These are phyloP conservation scores for Corythoichthys haematopterus DNA, from an alignment of 2,113 vertebrate genomes.

Conservation along the genomic window DNA sequence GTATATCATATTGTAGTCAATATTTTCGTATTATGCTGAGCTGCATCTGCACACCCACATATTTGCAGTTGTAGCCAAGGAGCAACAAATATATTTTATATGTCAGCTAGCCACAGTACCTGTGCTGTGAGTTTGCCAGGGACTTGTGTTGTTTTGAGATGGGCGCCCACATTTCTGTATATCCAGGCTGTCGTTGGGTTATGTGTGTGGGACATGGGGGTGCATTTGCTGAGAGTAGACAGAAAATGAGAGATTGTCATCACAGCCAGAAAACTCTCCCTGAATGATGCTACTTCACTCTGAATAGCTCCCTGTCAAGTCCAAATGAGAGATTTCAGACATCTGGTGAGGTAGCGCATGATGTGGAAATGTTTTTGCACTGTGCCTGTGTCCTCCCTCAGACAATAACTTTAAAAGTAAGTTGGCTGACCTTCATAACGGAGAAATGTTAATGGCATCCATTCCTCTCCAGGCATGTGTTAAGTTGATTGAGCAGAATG, in stretches of 20 bases:
- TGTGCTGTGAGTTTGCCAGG: slow-evolving; percentile 52
- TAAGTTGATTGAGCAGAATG: slow-evolving; percentile 63
- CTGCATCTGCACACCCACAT: slow-evolving; percentile 4
- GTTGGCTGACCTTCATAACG: slow-evolving; percentile 69
- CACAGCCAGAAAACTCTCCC: slow-evolving; percentile 52
- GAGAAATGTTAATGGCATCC: slow-evolving; percentile 57
- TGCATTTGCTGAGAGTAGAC: slow-evolving; percentile 47
- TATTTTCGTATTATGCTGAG: background rate
- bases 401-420: slow-evolving; percentile 65
- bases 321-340: slow-evolving; percentile 71
- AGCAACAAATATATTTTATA: slow-evolving; percentile 25
- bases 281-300: slow-evolving; percentile 58
- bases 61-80: slow-evolving; percentile 14
- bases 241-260: slow-evolving; percentile 57
- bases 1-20: background rate
- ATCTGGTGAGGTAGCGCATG: slow-evolving; percentile 56
- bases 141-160: slow-evolving; percentile 48
- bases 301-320: slow-evolving; percentile 63
- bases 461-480: slow-evolving; percentile 57
- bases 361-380: slow-evolving; percentile 64
- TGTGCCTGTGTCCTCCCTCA: slow-evolving; percentile 46
- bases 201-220: slow-evolving; percentile 48
- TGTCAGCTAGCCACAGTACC: slow-evolving; percentile 33
- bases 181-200: slow-evolving; percentile 47
- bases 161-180: slow-evolving; percentile 43